Evolutionary conservation across 2,113 vertebrate genomes (phyloP).

Genomic region (human): DNA sequence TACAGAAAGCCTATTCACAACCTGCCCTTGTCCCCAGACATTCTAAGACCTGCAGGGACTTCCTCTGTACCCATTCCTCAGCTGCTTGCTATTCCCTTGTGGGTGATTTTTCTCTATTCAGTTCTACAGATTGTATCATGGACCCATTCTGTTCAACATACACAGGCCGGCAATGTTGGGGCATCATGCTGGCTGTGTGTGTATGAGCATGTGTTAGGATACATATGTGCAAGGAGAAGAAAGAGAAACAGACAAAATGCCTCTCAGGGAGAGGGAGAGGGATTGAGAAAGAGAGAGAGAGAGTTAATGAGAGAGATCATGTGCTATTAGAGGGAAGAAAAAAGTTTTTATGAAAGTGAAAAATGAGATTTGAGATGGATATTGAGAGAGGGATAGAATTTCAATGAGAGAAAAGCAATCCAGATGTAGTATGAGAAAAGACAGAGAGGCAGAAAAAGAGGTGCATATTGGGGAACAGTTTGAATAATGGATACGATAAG

Average conservation of each 20-base stretch:
- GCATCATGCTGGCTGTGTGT: neutral
- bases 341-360: neutral
- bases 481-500: neutral
- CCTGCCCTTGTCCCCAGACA: rapidly evolving
- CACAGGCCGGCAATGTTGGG: neutral
- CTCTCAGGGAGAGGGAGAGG: neutral
- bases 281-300: neutral
- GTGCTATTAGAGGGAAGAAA: neutral
- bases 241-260: neutral
- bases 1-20: neutral
- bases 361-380: neutral
- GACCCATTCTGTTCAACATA: neutral
- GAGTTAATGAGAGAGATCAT: no score
- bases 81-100: neutral
- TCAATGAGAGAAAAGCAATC: neutral
- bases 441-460: neutral
- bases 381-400: neutral
- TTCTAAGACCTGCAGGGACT: neutral
- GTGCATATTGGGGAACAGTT: neutral
- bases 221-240: neutral
- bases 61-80: neutral
- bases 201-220: rapidly evolving
- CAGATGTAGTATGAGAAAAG: neutral
- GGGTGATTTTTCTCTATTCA: neutral
- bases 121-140: neutral